These are phyloP conservation scores for Xenus cinereus DNA, from an alignment of 2,113 vertebrate genomes.

Conservation along the genomic window DNA sequence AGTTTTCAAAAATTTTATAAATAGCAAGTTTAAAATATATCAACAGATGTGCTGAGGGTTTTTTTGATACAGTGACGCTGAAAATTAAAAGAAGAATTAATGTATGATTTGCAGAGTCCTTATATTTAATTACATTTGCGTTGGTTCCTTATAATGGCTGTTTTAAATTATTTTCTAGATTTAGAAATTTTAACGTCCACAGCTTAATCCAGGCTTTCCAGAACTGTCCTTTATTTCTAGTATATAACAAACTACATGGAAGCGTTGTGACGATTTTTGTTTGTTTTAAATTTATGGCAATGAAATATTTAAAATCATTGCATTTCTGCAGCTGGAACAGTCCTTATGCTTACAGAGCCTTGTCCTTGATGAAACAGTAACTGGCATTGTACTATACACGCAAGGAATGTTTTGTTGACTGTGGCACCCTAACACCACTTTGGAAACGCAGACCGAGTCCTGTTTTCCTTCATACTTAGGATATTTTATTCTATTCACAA, in stretches of 20 bases:
- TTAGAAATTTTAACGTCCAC: background rate
- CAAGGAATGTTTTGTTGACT: background rate
- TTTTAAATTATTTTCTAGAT: constrained; percentile 9
- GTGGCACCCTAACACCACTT: background rate
- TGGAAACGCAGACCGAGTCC: background rate
- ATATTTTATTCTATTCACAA: background rate
- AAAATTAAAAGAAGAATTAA: constrained; percentile 2
- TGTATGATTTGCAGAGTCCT: background rate
- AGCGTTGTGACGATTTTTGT: background rate
- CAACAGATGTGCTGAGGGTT: background rate
- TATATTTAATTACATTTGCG: constrained; percentile 26
- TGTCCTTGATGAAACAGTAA: background rate
- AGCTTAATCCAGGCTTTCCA: background rate
- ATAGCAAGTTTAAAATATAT: constrained; percentile 38
- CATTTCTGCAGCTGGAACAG: background rate
- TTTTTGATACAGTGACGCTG: background rate
- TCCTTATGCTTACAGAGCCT: background rate
- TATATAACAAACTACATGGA: background rate
- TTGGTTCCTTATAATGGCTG: background rate
- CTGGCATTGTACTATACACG: background rate
- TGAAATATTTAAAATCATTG: background rate
- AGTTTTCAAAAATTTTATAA: constrained; percentile 23
- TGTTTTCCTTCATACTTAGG: background rate
- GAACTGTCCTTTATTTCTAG: background rate
- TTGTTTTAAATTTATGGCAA: background rate